Percentiles rank a stretch among this genome's conserved stretches.
phyloP scores from a whole-genome alignment of 2,797 vertebrate genomes.

The Molossus molossus region DNA sequence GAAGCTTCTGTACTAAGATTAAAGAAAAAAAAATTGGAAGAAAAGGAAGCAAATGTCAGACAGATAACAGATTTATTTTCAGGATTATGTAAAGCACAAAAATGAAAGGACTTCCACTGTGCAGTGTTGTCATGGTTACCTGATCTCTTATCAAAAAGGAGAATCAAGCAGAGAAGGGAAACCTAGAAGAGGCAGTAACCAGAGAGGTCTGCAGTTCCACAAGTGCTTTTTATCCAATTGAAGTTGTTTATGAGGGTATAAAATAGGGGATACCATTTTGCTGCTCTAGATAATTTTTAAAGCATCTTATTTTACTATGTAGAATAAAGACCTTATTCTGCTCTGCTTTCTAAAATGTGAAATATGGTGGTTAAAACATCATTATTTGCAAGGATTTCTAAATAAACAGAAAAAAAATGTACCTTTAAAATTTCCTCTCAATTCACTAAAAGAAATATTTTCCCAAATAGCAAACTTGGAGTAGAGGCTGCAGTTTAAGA shows the following conservation, averaged over 20 bases:
- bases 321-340: constrained; percentile 56
- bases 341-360: constrained; percentile 55
- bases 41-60: constrained; percentile 81
- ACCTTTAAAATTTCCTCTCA: constrained; percentile 51
- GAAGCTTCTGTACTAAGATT: constrained; percentile 69
- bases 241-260: constrained; percentile 69
- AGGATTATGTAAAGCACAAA: constrained; percentile 84
- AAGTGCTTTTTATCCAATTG: constrained; percentile 52
- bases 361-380: neutral
- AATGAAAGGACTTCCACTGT: constrained; percentile 76
- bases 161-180: constrained; percentile 76
- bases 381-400: constrained; percentile 61
- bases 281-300: constrained; percentile 68
- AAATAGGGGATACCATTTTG: constrained; percentile 60
- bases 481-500: constrained; percentile 41
- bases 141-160: constrained; percentile 82
- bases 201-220: constrained; percentile 59
- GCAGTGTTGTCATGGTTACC: constrained; percentile 85
- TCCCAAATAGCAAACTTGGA: neutral
- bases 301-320: constrained; percentile 61
- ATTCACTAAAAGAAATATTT: neutral
- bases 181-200: constrained; percentile 74
- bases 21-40: constrained; percentile 63
- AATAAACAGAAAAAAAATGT: neutral
- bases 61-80: constrained; percentile 83